Percentiles rank a stretch among this genome's conserved stretches.
Conservation (phyloP, 2,888 invertebrate species). For the Fragum fragum region DNA sequence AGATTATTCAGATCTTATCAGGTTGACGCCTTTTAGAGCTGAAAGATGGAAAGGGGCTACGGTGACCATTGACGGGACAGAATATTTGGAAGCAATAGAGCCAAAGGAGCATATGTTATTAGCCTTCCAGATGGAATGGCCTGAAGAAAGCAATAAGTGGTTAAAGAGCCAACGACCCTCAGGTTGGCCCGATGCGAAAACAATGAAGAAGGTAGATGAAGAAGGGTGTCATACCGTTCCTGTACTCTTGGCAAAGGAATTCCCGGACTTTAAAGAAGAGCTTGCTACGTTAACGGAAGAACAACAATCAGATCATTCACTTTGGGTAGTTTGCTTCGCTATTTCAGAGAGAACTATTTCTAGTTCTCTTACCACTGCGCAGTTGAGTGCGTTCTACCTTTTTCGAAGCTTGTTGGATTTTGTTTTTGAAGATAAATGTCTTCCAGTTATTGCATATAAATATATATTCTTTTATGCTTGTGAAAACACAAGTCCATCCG, state of each 20-base stretch:
- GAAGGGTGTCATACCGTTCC: conserved; percentile 43
- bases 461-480: conserved; percentile 52
- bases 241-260: neutral
- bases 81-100: conserved; percentile 9
- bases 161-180: neutral
- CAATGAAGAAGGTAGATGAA: conserved; percentile 16
- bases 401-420: conserved; percentile 18
- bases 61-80: neutral
- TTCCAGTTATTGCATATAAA: conserved; percentile 34
- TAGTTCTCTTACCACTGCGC: conserved; percentile 25
- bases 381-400: conserved; percentile 34
- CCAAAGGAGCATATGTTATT: neutral
- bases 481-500: conserved; percentile 33
- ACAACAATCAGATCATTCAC: neutral
- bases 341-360: conserved; percentile 36
- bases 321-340: conserved; percentile 46
- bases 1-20: neutral
- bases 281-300: neutral
- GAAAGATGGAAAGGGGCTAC: conserved; percentile 22
- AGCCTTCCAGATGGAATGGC: conserved; percentile 45
- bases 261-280: conserved; percentile 13
- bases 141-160: conserved; percentile 36
- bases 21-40: conserved; percentile 1
- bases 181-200: conserved; percentile 24
- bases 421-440: neutral